Conservation (phyloP, 2,888 invertebrate genomes). For the Pachymerium ferrugineum region DNA sequence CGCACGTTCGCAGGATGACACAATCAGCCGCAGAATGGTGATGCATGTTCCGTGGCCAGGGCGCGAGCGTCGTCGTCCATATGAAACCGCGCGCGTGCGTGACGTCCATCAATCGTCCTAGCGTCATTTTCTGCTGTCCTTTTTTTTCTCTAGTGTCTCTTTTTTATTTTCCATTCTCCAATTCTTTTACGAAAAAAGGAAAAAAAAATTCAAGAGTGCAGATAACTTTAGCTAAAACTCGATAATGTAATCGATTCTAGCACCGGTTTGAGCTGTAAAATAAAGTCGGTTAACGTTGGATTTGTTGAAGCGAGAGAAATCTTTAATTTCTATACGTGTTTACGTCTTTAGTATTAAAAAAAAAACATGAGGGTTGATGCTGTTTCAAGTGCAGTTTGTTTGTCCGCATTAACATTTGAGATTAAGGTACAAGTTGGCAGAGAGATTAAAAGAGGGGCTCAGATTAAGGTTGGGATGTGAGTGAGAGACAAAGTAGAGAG, state of each 20-base stretch:
- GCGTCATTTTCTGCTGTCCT: conserved; percentile 12
- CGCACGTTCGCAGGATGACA: conserved; percentile 30
- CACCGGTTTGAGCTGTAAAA: too few species aligned
- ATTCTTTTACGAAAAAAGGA: background rate
- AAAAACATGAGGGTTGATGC: background rate
- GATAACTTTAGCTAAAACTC: too few species aligned
- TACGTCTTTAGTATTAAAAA: too few species aligned
- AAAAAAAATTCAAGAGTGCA: background rate
- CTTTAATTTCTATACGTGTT: background rate
- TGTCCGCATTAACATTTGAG: background rate
- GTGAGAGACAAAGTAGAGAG: background rate
- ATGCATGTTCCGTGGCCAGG: conserved; percentile 29
- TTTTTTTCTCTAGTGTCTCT: background rate
- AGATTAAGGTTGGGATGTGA: background rate
- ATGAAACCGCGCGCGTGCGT: conserved; percentile 32
- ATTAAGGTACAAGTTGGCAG: conserved; percentile 11
- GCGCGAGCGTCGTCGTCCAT: conserved; percentile 11
- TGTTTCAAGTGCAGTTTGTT: background rate
- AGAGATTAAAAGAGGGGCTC: conserved; percentile 1
- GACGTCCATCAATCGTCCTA: conserved; percentile 31
- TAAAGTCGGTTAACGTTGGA: too few species aligned
- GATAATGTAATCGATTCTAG: too few species aligned
- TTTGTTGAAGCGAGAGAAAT: too few species aligned
- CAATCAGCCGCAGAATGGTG: conserved; percentile 32
- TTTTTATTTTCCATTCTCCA: background rate